These are phyloP conservation scores for Ctena decussata DNA, from an alignment of 2,888 invertebrate species.

Conservation along the genomic window DNA sequence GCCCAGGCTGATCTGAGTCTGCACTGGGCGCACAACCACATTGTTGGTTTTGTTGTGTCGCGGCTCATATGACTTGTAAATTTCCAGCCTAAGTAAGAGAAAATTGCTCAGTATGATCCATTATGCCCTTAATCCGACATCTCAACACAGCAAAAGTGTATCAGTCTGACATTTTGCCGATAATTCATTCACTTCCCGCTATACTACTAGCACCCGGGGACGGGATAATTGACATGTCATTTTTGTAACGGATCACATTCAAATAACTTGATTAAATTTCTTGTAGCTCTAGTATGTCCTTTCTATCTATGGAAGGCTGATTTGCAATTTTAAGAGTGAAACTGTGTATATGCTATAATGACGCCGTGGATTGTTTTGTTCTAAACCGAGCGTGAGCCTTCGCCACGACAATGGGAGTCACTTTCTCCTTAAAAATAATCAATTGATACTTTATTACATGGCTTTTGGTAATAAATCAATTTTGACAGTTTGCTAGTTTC, in stretches of 20 bases:
- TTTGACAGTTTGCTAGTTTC: conserved; percentile 11
- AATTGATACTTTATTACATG: not conserved
- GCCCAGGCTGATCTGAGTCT: too few relatives aligned
- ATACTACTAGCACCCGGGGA: not conserved
- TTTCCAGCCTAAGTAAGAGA: not conserved
- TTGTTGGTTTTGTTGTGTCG: too few relatives aligned
- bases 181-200: not conserved
- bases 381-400: not conserved
- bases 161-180: not conserved
- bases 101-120: not conserved
- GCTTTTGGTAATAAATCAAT: conserved; percentile 4
- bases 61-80: not conserved
- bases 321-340: conserved; percentile 1
- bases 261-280: not conserved
- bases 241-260: not conserved
- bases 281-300: not conserved
- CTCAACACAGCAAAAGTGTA: not conserved
- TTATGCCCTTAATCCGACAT: not conserved
- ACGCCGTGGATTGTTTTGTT: not conserved
- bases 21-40: too few relatives aligned
- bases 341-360: not conserved
- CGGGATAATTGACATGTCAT: not conserved
- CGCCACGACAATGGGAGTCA: not conserved
- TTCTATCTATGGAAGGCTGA: not conserved
- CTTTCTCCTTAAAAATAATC: not conserved